These are phyloP conservation scores for Bettongia penicillata DNA, from an alignment of 2,113 vertebrate genomes.

Conservation along the genomic window DNA sequence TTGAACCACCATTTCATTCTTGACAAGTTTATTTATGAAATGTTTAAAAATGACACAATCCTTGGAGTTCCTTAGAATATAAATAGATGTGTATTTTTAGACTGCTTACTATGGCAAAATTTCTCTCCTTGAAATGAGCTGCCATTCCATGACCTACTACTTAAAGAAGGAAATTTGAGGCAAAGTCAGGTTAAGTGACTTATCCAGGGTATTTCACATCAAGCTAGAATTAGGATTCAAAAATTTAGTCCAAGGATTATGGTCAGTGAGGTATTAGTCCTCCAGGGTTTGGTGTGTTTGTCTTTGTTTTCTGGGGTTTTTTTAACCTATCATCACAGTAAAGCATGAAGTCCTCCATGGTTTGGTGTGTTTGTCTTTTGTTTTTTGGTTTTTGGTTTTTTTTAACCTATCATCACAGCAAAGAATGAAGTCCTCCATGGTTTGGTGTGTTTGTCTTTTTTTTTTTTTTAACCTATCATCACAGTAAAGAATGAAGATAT, in stretches of 20 bases:
- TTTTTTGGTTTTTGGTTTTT: too few species aligned
- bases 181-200: constrained; percentile 8
- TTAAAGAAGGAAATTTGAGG: background rate
- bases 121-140: background rate
- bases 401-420: too few species aligned
- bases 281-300: background rate
- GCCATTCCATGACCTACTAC: background rate
- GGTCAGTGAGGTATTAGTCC: background rate
- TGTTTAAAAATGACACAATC: constrained; percentile 20
- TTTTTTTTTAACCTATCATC: too few species aligned
- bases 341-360: too few species aligned
- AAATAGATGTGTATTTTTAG: background rate
- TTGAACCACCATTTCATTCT: background rate
- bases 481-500: constrained; percentile 23
- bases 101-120: background rate
- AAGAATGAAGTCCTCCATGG: background rate
- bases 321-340: too few species aligned
- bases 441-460: background rate
- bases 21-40: constrained; percentile 19
- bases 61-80: background rate
- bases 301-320: too few species aligned
- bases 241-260: background rate
- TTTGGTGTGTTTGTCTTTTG: too few species aligned
- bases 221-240: background rate
- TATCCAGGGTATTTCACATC: constrained; percentile 6